Base-by-base conservation (phyloP, 1,140 invertebrate species). In the Meteorus sp. region DNA sequence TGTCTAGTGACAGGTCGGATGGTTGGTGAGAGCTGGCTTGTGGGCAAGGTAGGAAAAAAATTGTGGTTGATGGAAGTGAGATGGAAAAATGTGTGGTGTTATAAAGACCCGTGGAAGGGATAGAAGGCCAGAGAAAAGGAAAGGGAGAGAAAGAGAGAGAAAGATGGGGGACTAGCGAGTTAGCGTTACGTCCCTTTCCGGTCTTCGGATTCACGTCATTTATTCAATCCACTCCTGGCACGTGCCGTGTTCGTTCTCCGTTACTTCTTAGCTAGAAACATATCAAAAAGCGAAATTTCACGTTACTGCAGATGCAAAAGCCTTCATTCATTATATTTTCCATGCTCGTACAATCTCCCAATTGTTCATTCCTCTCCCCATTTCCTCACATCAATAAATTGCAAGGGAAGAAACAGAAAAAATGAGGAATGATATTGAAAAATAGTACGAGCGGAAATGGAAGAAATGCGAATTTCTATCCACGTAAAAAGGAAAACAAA, bases 171-270 rank as follows among this genome's bases (percentile, higher is more conserved):
- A 63, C 62, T 69, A 70, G 73, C 71, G 66, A 79, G 67, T 73
- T 76, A 73, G 73, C 77, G 75, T 76, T 68, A 76, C 70, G 73
- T 77, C 74, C 71, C 70, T 76, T 58, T 79, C 68, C 72, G 74
- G 75, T 77, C 68, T 68, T 79, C 70, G 71, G 64, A 73, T 77
- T 76, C 73, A 77, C 76, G 76, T 78, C 77, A 79, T 79, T 79
- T 78, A 78, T 75, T 74, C 69, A 71, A 68, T 67, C 68, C 69
- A 62, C 69, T 74, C 64, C 71, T 72, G 66, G 69, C 68, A 73
- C 70, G 73, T 76, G 70, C 68, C 69, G 68, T 65, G 66, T 68
- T 60, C 69, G 63, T 68, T 67, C 72, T 76, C 70, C 66, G 67
- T 63, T 69, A 63, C 64, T 72, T 70, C 68, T 74, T 65, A 70